Conservation (phyloP, 2,797 vertebrate genomes). For the Typhlichthys eigenmanni region DNA sequence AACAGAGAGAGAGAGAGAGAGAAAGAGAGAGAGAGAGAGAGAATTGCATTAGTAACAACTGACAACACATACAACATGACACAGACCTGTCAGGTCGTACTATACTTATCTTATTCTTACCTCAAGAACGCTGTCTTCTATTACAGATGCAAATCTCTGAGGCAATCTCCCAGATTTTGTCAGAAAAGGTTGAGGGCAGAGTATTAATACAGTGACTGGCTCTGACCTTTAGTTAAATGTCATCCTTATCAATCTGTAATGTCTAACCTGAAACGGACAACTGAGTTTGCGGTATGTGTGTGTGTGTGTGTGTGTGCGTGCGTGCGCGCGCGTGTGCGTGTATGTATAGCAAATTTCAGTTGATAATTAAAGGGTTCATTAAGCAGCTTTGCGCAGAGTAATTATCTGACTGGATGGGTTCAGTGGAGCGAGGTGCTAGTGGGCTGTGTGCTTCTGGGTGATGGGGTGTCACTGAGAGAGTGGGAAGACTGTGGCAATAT, state of each 20-base stretch:
- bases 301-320: background rate
- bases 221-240: background rate
- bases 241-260: conserved; percentile 7
- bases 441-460: background rate
- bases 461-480: conserved; percentile 5
- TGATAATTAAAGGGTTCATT: conserved; percentile 53
- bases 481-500: background rate
- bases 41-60: too few relatives aligned
- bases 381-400: conserved; percentile 56
- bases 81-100: too few relatives aligned
- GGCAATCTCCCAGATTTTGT: background rate
- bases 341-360: conserved; percentile 28
- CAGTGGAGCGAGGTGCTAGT: conserved; percentile 26
- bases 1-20: too few relatives aligned
- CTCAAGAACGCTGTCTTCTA: too few relatives aligned
- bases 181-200: conserved; percentile 2
- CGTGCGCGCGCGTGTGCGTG: background rate
- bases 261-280: conserved; percentile 3
- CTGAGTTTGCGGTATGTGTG: background rate
- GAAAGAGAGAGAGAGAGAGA: too few relatives aligned
- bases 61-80: too few relatives aligned
- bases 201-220: conserved; percentile 6
- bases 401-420: conserved; percentile 54
- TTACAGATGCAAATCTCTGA: background rate
- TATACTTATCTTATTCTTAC: too few relatives aligned